These are phyloP conservation scores for Sebastes steindachneri DNA, from an alignment of 2,797 vertebrate genomes.

Conservation along the genomic window DNA sequence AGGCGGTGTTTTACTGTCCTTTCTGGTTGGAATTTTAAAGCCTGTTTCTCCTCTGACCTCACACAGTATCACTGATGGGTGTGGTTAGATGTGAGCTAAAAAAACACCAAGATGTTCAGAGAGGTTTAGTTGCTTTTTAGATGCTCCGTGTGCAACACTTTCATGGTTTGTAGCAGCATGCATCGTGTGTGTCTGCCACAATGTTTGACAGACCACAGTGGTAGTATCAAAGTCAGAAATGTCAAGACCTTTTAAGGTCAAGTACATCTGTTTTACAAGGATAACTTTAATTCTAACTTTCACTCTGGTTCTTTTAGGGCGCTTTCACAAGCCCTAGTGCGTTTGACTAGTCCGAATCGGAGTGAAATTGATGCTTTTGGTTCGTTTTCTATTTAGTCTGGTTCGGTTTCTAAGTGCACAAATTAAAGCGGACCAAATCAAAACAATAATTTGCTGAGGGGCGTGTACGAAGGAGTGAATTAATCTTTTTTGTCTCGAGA, in stretches of 20 bases:
- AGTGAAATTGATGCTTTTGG: neutral
- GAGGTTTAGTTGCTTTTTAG: neutral
- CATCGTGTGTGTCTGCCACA: neutral
- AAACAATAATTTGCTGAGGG: neutral
- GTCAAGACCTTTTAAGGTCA: neutral
- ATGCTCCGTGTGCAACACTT: neutral
- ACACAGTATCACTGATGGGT: neutral
- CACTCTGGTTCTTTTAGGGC: neutral
- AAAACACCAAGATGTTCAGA: neutral
- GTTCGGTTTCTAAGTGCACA: neutral
- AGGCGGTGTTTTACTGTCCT: neutral
- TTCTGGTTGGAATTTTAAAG: neutral
- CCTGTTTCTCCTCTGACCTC: neutral
- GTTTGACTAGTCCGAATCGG: neutral
- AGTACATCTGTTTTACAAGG: neutral
- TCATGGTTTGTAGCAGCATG: neutral
- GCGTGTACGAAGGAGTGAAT: too few species aligned
- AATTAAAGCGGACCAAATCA: neutral
- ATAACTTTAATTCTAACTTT: neutral
- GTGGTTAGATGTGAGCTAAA: neutral
- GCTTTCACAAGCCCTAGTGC: rapidly evolving
- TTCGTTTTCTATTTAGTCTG: neutral
- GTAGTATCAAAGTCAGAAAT: neutral
- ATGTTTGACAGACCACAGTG: neutral
- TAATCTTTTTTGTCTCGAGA: too few species aligned